Evolutionary conservation across 2,888 invertebrate genomes (phyloP).

Genomic region (Polyommatus iphigenia): DNA sequence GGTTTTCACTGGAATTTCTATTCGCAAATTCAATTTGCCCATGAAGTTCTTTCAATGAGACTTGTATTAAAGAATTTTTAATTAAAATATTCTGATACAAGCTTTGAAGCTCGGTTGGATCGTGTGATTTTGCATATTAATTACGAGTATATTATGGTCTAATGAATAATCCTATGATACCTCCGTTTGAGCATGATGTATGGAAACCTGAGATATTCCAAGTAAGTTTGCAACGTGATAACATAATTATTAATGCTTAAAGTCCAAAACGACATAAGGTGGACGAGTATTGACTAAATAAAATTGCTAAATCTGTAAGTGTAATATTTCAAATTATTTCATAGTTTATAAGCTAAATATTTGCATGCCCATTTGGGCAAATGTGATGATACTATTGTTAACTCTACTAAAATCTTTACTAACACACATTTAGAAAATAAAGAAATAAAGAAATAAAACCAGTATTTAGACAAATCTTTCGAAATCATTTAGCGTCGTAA

Average conservation of each 20-base stretch:
- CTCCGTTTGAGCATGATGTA: slow-evolving; percentile 1
- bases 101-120: not conserved
- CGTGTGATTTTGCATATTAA: slow-evolving; percentile 20
- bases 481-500: too few species aligned
- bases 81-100: slow-evolving; percentile 19
- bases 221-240: not conserved
- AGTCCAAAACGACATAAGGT: too few species aligned
- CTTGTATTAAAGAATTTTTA: not conserved
- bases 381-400: too few species aligned
- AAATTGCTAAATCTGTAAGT: too few species aligned
- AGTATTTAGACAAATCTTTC: too few species aligned
- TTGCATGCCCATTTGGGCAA: too few species aligned
- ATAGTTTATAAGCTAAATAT: too few species aligned
- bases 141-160: not conserved
- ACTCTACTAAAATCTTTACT: too few species aligned
- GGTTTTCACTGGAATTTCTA: not conserved
- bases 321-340: too few species aligned
- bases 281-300: too few species aligned
- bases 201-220: not conserved
- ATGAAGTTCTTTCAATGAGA: not conserved
- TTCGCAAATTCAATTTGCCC: not conserved
- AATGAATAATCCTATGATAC: slow-evolving; percentile 13
- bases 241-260: not conserved
- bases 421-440: too few species aligned
- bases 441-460: too few species aligned